These are phyloP conservation scores for Drosophila ogumai DNA, from an alignment of 1,140 invertebrate species.

Conservation along the genomic window DNA sequence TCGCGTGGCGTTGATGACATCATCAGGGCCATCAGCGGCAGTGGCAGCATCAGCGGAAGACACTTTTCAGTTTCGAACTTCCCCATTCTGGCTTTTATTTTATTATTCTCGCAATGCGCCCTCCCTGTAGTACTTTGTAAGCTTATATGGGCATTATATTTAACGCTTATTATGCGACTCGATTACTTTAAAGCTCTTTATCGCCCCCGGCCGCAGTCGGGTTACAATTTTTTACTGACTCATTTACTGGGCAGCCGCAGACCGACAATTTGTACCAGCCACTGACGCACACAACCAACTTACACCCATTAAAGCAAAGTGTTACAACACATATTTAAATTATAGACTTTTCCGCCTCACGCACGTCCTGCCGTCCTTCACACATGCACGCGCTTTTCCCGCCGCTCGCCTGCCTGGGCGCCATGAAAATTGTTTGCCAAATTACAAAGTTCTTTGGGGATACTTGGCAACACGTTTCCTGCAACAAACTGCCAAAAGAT, in stretches of 20 bases:
- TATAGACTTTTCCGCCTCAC: constrained; percentile 53
- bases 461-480: constrained; percentile 24
- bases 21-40: constrained; percentile 44
- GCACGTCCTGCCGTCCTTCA: constrained; percentile 18
- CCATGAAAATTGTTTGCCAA: constrained; percentile 42
- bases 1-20: constrained; percentile 56
- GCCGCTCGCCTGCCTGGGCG: constrained; percentile 23
- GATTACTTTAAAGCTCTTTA: constrained; percentile 65
- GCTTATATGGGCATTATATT: constrained; percentile 61
- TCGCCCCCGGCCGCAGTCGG: constrained; percentile 24
- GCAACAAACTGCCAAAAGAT: constrained; percentile 7
- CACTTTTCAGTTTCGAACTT: constrained; percentile 48
- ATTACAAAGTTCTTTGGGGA: constrained; percentile 33
- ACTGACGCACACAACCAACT: constrained; percentile 29
- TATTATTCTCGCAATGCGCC: constrained; percentile 11
- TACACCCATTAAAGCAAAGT: constrained; percentile 59
- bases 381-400: constrained; percentile 41
- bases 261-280: constrained; percentile 38
- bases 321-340: constrained; percentile 62
- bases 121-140: constrained; percentile 19
- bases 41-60: constrained; percentile 48
- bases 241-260: constrained; percentile 21
- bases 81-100: constrained; percentile 32
- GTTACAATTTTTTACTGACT: constrained; percentile 44
- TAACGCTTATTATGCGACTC: constrained; percentile 65